Evolutionary conservation across 2,888 invertebrate species (phyloP), one percentile per base, ranked within the genome.

Genomic region (Ophion costatus): DNA sequence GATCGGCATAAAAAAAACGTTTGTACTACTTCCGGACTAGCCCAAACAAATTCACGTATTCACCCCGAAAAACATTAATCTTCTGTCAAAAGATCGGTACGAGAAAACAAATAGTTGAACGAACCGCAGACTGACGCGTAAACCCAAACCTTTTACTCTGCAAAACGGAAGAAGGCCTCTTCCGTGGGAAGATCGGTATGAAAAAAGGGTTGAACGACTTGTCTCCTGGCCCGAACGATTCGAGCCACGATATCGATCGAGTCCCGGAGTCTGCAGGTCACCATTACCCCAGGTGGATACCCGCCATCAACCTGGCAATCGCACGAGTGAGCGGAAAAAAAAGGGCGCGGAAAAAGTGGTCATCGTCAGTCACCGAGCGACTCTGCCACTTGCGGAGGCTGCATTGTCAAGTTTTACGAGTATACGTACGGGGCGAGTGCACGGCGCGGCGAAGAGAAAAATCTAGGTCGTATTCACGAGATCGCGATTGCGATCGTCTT

Each of bases 401-500:
- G 70, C 51, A 51, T 51, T 51, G 51, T 51, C 51, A 51, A 51
- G 51, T 51, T 51, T 51, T 51, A 22, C 20, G 22, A 59, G 20
- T 20, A 22, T 7, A 38, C 38, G 38, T 38, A 9, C 38, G 38
- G 38, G 9, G 38, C 38, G 38, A 38, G 63, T n/a, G 70, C 10
- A 51, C 14, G 45, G 20, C 45, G 69, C 56, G 56, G 51, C 33
- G 57, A 69, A 70, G 42, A 67, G 78, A 69, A 82, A 74, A 84
- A 84, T 84, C 71, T 84, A 79, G 84, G 84, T 84, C 82, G 81
- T 76, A 51, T 51, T 66, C 51, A 76, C 84, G 71, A 84, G 84
- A 84, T 84, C 75, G 76, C 66, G 82, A 84, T 84, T 75, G 84
- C 81, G 84, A 85, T 85, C 82, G 81, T 82, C 76, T 51, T 51